Percentiles rank a stretch among this genome's conserved stretches.
Evolutionary conservation across 92 coral and sea anemone genomes (phyloP).

Genomic region (Muricea muricata): DNA sequence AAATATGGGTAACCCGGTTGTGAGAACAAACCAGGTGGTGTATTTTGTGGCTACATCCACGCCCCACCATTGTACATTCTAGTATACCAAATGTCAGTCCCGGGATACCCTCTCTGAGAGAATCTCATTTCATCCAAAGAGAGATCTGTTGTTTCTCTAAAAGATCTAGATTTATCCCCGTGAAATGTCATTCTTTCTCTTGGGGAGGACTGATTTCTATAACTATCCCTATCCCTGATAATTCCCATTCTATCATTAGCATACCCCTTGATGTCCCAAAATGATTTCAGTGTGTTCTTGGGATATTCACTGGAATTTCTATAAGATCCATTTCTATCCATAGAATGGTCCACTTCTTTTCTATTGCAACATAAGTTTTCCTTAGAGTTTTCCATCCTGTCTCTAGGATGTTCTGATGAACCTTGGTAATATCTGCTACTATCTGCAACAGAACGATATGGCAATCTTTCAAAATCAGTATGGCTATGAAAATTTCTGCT

Average conservation of each 20-base stretch:
- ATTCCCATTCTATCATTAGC: neutral
- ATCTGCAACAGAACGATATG: neutral
- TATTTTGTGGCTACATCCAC: neutral
- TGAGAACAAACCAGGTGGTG: neutral
- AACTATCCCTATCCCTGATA: too few relatives aligned
- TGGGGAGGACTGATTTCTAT: too few relatives aligned
- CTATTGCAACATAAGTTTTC: neutral
- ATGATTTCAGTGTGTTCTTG: neutral
- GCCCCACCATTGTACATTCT: conserved; percentile 5
- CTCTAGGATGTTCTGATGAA: neutral
- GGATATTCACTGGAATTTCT: neutral
- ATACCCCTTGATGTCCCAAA: neutral
- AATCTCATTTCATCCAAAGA: conserved; percentile 6
- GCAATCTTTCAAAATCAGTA: neutral
- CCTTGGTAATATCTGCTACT: neutral
- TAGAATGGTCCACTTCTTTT: neutral
- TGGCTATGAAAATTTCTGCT: neutral
- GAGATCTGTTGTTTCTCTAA: neutral
- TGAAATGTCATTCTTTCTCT: neutral
- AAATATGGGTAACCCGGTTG: neutral
- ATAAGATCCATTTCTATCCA: neutral
- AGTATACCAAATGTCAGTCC: neutral
- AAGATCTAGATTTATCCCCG: neutral
- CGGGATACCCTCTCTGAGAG: neutral
- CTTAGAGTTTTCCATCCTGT: neutral